Conservation (phyloP, 2,888 invertebrate species). For the Erynnis tages region DNA sequence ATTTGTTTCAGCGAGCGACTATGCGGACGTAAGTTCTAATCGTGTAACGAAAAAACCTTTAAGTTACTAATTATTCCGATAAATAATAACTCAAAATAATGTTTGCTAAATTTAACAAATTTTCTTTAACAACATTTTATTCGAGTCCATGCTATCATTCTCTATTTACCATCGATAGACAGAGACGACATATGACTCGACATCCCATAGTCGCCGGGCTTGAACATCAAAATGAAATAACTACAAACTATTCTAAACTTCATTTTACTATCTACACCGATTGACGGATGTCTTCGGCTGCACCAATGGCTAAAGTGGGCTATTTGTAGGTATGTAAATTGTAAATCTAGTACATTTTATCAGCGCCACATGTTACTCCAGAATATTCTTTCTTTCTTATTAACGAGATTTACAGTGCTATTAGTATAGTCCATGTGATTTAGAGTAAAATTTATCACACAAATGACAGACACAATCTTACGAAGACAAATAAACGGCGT, state of each 20-base stretch:
- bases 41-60: no score
- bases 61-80: background rate
- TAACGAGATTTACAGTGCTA: no score
- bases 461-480: no score
- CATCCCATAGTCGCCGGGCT: slow-evolving; percentile 11
- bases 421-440: no score
- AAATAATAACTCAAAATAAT: background rate
- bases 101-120: background rate
- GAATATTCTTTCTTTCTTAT: no score
- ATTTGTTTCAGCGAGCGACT: background rate
- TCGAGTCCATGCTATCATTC: slow-evolving; percentile 5
- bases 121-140: background rate
- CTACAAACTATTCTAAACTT: slow-evolving; percentile 15
- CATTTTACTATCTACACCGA: slow-evolving; percentile 26
- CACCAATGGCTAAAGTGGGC: no score
- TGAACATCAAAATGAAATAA: slow-evolving; percentile 11
- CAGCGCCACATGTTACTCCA: background rate
- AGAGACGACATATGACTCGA: slow-evolving; percentile 15
- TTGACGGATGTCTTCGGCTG: slow-evolving; percentile 4
- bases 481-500: no score
- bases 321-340: no score
- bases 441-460: no score
- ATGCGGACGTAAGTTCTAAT: background rate
- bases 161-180: slow-evolving; percentile 13
- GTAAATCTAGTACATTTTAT: no score